Conservation (phyloP, 2,888 invertebrate species). For the Drosophila mimetica region DNA sequence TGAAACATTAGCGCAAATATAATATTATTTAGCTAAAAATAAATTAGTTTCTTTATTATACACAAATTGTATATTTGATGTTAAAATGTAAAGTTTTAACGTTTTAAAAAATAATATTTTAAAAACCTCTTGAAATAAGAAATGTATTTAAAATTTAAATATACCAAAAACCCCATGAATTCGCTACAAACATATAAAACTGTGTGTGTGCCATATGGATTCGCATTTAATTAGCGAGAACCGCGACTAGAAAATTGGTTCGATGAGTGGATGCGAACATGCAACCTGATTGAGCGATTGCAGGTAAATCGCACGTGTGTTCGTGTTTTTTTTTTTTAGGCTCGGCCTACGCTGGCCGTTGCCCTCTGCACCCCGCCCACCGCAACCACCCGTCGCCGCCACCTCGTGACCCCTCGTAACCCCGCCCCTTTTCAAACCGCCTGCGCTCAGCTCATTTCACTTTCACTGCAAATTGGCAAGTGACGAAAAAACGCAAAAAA, state of each 20-base stretch:
- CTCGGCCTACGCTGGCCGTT: slow-evolving; percentile 36
- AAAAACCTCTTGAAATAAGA: no score
- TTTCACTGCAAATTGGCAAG: slow-evolving; percentile 69
- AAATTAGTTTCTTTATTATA: no score
- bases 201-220: no score
- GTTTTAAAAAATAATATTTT: no score
- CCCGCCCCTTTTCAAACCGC: slow-evolving; percentile 13
- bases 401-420: slow-evolving; percentile 1
- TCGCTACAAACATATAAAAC: not conserved
- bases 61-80: no score
- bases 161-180: not conserved
- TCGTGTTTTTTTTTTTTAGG: slow-evolving; percentile 13
- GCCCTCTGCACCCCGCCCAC: slow-evolving; percentile 22
- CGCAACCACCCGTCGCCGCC: not conserved
- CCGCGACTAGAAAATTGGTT: slow-evolving; percentile 2
- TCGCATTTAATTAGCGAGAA: slow-evolving; percentile 5
- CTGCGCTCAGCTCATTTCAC: slow-evolving; percentile 50
- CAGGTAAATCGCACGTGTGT: slow-evolving; percentile 31
- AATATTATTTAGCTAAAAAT: no score
- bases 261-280: slow-evolving; percentile 15
- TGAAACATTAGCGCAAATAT: slow-evolving; percentile 48
- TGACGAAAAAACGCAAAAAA: slow-evolving; percentile 33
- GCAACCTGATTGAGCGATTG: slow-evolving; percentile 21
- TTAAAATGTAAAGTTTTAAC: no score
- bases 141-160: no score